Base-by-base conservation (phyloP, 1,140 invertebrate genomes). In the Megalopta genalis region DNA sequence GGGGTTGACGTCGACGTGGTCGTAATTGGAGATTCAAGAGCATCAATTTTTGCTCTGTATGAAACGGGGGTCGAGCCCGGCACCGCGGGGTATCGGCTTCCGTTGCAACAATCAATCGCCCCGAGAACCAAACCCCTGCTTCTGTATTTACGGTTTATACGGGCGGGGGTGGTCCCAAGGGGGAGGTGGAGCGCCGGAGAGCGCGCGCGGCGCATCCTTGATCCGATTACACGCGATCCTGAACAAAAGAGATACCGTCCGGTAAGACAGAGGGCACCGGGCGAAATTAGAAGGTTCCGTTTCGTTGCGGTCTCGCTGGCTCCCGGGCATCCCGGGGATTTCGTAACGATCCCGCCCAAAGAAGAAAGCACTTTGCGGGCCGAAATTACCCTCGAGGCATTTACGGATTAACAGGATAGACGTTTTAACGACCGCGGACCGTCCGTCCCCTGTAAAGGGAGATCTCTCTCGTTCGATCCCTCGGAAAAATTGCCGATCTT, bases 231-330 rank as follows among this genome's bases (percentile, higher is more conserved):
- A 85, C 82, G 71, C 82, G 74, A 64, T 76, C 75, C 21, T 70
- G 59, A 78, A 67, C 83, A 80, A 84, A 84, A 84, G 83, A 83
- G 81, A 73, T 71, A 77, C 77, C 80, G 77, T 76, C 82, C 68
- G 18, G 83, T 76, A 70, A 82, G 77, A 79, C 69, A 64, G 74
- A 69, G 54, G 62, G 79, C 52, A 81, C 74, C 79, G 37, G 75
- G 65, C 54, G 77, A 84, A 84, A 84, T 84, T 84, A 84, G 83
- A 84, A 84, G 83, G 82, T 80, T 84, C 83, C 78, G 83, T 84
- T 84, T 84, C 77, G 77, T 76, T 80, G 71, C 82, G 81, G 82
- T 84, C 77, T 65, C 83, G 69, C 52, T 52, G 80, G 76, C 76
- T 82, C 76, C 67, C 63, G 52, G 80, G 80, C 71, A 82, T 80